Evolutionary conservation across 2,797 vertebrate genomes (phyloP).

Genomic region (Florisuga fusca): DNA sequence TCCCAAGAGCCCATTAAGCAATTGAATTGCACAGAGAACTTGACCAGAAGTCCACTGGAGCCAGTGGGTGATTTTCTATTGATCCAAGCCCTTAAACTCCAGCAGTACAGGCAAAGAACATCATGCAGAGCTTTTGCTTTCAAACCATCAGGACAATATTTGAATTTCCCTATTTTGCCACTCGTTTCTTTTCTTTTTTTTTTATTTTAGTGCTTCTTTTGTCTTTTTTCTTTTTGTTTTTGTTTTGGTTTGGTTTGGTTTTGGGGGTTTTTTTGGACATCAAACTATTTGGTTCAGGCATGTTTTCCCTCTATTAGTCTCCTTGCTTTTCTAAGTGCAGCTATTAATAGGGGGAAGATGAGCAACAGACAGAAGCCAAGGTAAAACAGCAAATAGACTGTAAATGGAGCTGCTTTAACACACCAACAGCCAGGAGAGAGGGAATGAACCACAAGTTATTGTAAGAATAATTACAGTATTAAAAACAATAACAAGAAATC

Average conservation of each 20-base stretch:
- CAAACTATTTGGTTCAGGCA: not conserved
- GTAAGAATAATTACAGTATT: not conserved
- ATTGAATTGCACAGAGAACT: not conserved
- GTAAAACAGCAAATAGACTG: not conserved
- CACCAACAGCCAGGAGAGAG: not conserved
- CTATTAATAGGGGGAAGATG: not conserved
- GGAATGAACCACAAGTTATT: not conserved
- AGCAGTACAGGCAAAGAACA: not conserved
- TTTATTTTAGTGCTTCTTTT: not conserved
- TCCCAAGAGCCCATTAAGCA: slow-evolving; percentile 54
- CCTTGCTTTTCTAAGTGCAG: not conserved
- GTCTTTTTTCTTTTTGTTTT: not conserved
- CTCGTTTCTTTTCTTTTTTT: not conserved
- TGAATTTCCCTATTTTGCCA: not conserved
- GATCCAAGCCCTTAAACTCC: slow-evolving; percentile 39
- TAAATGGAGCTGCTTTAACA: not conserved
- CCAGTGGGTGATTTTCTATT: slow-evolving; percentile 38
- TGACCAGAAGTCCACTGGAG: slow-evolving; percentile 21
- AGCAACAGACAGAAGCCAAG: not conserved
- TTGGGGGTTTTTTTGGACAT: not conserved
- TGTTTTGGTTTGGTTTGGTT: too few species aligned
- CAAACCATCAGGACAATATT: not conserved
- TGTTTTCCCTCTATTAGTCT: not conserved
- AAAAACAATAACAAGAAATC: not conserved
- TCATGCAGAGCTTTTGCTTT: slow-evolving; percentile 1